These are phyloP conservation scores for Esperia sulphurella DNA, from an alignment of 2,888 invertebrate species.

Conservation along the genomic window DNA sequence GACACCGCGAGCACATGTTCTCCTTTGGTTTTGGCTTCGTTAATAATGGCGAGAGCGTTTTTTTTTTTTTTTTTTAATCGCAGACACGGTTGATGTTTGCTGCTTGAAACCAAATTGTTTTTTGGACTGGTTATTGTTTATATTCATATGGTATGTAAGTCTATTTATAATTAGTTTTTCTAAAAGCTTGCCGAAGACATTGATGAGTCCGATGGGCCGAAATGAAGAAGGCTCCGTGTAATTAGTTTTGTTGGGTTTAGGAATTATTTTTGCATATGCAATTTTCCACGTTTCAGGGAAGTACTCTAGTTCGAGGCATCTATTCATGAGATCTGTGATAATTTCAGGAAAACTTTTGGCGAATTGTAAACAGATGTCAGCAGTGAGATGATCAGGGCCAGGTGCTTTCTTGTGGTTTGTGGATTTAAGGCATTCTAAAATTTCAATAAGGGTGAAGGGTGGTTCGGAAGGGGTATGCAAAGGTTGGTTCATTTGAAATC, in stretches of 20 bases:
- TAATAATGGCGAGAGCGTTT: conserved; percentile 2
- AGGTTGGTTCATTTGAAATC: neutral
- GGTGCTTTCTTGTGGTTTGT: conserved; percentile 21
- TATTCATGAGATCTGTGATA: neutral
- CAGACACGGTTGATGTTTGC: conserved; percentile 11
- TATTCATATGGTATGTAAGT: conserved; percentile 1
- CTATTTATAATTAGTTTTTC: conserved; percentile 12
- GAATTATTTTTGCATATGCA: conserved; percentile 18
- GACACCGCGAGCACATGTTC: conserved; percentile 9
- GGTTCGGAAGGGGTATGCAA: conserved; percentile 9
- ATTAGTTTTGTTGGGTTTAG: conserved; percentile 19
- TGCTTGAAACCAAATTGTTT: conserved; percentile 18
- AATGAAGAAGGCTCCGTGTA: conserved; percentile 9
- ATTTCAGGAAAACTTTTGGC: neutral
- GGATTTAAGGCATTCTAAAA: conserved; percentile 2
- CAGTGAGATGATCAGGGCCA: conserved; percentile 20
- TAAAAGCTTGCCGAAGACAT: conserved; percentile 18
- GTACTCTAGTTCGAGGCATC: conserved; percentile 2
- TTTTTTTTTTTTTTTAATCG: too few species aligned
- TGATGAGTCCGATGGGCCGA: conserved; percentile 20
- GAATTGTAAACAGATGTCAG: conserved; percentile 13
- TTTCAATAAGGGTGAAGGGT: conserved; percentile 13
- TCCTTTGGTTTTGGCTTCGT: neutral
- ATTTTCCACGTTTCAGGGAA: conserved; percentile 20
- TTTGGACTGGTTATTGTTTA: neutral